Conservation (phyloP, 2,113 vertebrate species). For the Rostratula benghalensis region DNA sequence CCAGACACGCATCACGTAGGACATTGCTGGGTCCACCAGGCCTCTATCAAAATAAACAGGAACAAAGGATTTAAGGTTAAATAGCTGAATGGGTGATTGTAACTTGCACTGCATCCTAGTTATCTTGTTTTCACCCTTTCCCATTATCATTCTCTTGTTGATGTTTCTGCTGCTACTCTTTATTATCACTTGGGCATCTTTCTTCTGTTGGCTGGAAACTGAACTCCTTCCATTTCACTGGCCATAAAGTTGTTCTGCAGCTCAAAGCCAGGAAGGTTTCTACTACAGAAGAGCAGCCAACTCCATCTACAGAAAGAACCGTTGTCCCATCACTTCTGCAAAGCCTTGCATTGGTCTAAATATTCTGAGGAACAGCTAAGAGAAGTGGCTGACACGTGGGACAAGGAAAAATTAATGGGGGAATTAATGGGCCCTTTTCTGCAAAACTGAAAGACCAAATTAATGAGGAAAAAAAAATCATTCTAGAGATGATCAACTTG, state of each 20-base stretch:
- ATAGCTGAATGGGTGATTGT: background rate
- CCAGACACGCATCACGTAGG: slow-evolving; percentile 92
- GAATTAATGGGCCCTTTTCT: background rate
- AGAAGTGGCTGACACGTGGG: background rate
- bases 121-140: background rate
- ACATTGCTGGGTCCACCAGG: slow-evolving; percentile 94
- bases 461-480: background rate
- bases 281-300: background rate
- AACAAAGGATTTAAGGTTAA: background rate
- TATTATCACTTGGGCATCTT: background rate
- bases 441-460: background rate
- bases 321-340: background rate
- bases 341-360: background rate
- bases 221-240: background rate
- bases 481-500: background rate
- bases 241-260: background rate
- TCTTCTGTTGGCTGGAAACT: background rate
- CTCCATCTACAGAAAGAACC: background rate
- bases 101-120: background rate
- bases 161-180: background rate
- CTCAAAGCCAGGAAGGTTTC: background rate
- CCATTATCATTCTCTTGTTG: background rate
- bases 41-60: slow-evolving; percentile 79
- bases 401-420: background rate
- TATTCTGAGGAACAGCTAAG: background rate